Conservation (phyloP, 2,113 vertebrate genomes). For the Galeopterus variegatus region DNA sequence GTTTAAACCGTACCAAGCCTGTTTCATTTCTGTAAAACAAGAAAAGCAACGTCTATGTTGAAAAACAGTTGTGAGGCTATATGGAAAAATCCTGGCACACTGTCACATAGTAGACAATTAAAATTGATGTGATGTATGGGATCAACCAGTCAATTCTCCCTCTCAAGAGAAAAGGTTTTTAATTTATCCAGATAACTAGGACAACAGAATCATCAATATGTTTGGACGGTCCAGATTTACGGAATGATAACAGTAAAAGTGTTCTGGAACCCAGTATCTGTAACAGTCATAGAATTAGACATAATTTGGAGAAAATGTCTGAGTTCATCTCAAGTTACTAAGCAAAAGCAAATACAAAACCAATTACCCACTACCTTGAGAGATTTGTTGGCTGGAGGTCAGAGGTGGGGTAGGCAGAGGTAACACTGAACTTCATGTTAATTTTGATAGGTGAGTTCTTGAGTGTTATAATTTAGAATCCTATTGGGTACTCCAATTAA, state of each 20-base stretch:
- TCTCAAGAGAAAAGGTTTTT: background rate
- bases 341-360: slow-evolving; percentile 7
- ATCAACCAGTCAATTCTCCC: background rate
- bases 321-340: background rate
- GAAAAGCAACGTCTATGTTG: background rate
- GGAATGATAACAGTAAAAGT: background rate
- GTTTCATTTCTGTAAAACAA: background rate
- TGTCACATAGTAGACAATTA: background rate
- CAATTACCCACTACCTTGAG: background rate
- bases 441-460: background rate
- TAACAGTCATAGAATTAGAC: background rate
- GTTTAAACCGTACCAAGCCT: background rate
- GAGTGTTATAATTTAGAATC: background rate
- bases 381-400: background rate
- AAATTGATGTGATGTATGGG: background rate
- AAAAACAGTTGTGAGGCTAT: background rate
- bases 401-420: background rate
- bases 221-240: background rate
- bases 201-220: background rate
- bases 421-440: background rate
- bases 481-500: background rate
- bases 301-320: background rate
- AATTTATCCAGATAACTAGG: background rate
- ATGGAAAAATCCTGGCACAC: background rate
- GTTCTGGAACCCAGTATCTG: background rate